A percentile compares a stretch with the other conserved stretches of the same genome.
These are phyloP conservation scores for Phallusia fumigata DNA, from an alignment of 23 tunicate species.

Conservation along the genomic window DNA sequence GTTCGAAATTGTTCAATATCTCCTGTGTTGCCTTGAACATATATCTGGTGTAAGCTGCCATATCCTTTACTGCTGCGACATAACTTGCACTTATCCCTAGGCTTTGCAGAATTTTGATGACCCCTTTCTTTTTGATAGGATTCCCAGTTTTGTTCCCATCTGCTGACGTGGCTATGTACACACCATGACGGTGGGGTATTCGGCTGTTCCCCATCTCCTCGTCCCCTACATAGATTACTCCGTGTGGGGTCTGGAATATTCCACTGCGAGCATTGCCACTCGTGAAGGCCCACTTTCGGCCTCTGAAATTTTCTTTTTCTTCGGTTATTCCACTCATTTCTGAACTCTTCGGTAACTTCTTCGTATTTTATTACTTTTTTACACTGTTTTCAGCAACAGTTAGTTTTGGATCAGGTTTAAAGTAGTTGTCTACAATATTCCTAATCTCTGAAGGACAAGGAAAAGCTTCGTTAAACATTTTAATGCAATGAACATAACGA, in stretches of 20 bases:
- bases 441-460: no score
- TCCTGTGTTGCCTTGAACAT: neutral
- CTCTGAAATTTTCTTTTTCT: neutral
- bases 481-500: no score
- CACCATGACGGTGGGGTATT: neutral
- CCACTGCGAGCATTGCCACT: neutral
- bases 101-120: neutral
- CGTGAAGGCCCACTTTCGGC: neutral
- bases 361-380: neutral
- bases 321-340: neutral
- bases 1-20: no score
- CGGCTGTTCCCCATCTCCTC: neutral
- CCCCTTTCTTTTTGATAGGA: neutral
- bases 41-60: neutral
- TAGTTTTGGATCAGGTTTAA: neutral
- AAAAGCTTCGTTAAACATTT: no score
- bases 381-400: neutral
- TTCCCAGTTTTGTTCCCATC: neutral
- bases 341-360: neutral
- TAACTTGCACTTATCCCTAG: neutral
- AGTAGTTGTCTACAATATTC: neutral
- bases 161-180: neutral
- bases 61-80: neutral
- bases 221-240: neutral
- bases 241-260: neutral